Evolutionary conservation across 2,797 vertebrate genomes (phyloP), one percentile per base, ranked within the genome.

Genomic region (Cossypha dichroa): DNA sequence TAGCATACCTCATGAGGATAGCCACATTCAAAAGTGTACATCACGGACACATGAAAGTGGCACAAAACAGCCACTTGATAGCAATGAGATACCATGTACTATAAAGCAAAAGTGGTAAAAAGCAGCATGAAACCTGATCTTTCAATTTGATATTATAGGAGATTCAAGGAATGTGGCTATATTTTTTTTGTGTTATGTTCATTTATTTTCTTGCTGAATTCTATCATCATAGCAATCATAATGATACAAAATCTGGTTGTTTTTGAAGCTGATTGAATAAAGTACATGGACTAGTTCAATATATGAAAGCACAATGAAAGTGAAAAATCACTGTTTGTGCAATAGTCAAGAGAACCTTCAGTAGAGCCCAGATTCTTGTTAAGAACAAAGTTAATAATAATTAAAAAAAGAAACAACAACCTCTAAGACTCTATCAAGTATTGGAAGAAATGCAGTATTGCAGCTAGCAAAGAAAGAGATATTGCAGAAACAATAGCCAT

Each of bases 61-160:
- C 38, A 38, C 29, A 56, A 31, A 75, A 13, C 17, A 85, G 8
- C 8, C 38, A 68, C 26, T 54, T 31, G 40, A 45, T 45, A 25
- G 16, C n/a, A 88, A 41, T 59, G n/a, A 66, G 13, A 49, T 68
- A 70, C 11, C 3, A 14, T 3, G 7, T 29, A 33, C 6, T 48
- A 18, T 9, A 63, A 67, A 87, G 63, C 1, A 79, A 80, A 66
- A 70, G 45, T 33, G 4, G 4, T 62, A 52, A 81, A 86, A 74
- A 21, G 1, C 10, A 51, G 7, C 1, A 0, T 45, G n/a, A 52
- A 70, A 80, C 1, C 7, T n/a, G 9, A 29, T n/a, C 13, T 76
- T 79, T 55, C 41, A n/a, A 6, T 60, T 67, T 83, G 16, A 2
- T 59, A 7, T n/a, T n/a, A 20, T 10, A 49, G 13, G 19, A 60